phyloP scores from a whole-genome alignment of 2,797 vertebrate genomes.

The Bufotes viridis region DNA sequence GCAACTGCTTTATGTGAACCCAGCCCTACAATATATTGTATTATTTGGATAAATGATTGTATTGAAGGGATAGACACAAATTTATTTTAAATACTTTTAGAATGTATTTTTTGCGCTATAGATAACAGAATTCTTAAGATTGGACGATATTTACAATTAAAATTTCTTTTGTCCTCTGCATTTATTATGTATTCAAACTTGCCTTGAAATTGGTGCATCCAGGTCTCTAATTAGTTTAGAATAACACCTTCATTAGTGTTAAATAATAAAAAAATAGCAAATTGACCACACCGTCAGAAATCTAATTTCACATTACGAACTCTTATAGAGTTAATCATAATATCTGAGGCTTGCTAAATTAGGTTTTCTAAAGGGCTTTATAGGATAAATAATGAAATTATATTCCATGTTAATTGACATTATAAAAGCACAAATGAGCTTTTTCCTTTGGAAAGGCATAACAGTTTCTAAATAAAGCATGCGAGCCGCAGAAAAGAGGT shows the following conservation, averaged over 20 bases:
- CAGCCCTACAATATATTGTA: not conserved
- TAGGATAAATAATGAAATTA: constrained; percentile 83
- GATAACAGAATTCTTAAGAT: not conserved
- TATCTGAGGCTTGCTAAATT: constrained; percentile 74
- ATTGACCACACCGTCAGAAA: constrained; percentile 66
- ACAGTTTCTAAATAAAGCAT: constrained; percentile 81
- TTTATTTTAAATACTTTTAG: constrained; percentile 12
- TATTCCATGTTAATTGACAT: constrained; percentile 83
- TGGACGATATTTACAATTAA: constrained; percentile 9
- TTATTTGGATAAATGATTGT: not conserved
- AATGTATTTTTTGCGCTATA: not conserved
- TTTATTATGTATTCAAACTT: constrained; percentile 67
- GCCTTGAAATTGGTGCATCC: constrained; percentile 72
- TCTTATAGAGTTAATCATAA: constrained; percentile 70
- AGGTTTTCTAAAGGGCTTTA: constrained; percentile 79
- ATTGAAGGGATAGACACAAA: not conserved
- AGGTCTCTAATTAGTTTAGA: constrained; percentile 77
- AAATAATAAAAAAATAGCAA: constrained; percentile 74
- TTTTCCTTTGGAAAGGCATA: constrained; percentile 80
- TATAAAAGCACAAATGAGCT: constrained; percentile 80
- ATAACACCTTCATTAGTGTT: constrained; percentile 77
- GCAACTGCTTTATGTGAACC: not conserved
- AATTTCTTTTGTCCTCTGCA: constrained; percentile 27
- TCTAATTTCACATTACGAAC: constrained; percentile 70
- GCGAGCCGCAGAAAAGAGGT: constrained; percentile 76